Evolutionary conservation across 2,113 vertebrate species (phyloP), one percentile per base, ranked within the genome.

Genomic region (Calidris pugnax): DNA sequence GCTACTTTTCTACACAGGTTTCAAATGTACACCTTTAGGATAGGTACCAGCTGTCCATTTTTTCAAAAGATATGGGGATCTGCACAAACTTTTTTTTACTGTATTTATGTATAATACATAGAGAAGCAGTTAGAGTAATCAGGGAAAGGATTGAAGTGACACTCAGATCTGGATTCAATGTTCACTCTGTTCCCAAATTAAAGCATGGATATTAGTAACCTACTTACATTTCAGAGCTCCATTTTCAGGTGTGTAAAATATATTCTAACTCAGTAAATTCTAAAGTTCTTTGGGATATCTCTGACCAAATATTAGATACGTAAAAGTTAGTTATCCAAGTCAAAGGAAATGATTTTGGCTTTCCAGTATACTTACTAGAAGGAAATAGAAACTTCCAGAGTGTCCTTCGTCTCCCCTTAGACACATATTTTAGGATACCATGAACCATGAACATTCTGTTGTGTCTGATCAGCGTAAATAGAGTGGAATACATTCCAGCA

Each of bases 21-120:
- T 20, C 16, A 74, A 77, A 84, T 45, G 6, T 8, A 66, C 14
- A 62, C 1, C 3, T 57, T 72, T 81, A 86, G 8, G 23, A 74
- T 30, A 43, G 14, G 3, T 50, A 35, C 1, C 3, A 11, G 15
- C 2, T 16, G 3, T 15, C 14, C 0, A 10, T 48, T 32, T 14
- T 85, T 89, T 69, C 39, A 20, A 37, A 88, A 60, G 22, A 60
- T 59, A 48, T 8, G 3, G 4, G 30, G 3, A 50, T 63, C 23
- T 75, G 3, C 4, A 35, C 1, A 14, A 4, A 12, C 4, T 35
- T 37, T 64, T 48, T 43, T 27, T 48, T 27, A 4, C 19, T 91
- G 6, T 47, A 18, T 51, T 51, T 53, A 3, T n/a, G 22, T 23
- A 48, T 23, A 37, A 28, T 67, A 69, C 3, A 33, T 14, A 66